Evolutionary conservation across 1,140 invertebrate species (phyloP).

Genomic region (Pseudobourletiella spinata): DNA sequence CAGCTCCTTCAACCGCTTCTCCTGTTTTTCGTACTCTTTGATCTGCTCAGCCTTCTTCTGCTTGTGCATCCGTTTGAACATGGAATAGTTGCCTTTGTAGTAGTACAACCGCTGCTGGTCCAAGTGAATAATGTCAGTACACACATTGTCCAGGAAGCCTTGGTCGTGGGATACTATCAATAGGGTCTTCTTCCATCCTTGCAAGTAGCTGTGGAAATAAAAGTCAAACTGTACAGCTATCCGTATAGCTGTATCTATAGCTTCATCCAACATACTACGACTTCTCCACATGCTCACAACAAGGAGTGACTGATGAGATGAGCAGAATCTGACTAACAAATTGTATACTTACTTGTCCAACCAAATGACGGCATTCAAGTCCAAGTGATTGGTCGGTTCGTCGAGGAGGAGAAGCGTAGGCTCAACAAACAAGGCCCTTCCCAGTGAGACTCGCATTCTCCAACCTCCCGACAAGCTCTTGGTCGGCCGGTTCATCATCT

Average conservation of each 20-base stretch:
- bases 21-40: conserved; percentile 98
- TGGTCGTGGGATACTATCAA: conserved; percentile 98
- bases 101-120: conserved; percentile 86
- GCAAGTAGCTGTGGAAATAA: conserved; percentile 63
- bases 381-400: conserved; percentile 90
- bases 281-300: too few relatives aligned
- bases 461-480: conserved; percentile 97
- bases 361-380: conserved; percentile 99
- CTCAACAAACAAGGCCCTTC: conserved; percentile 79
- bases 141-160: conserved; percentile 98
- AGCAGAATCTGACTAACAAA: too few relatives aligned
- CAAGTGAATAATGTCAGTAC: conserved; percentile 96
- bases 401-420: conserved; percentile 91
- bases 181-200: conserved; percentile 95
- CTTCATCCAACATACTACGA: conserved; percentile 6
- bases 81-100: conserved; percentile 96
- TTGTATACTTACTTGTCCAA: conserved; percentile 86
- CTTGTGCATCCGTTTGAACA: conserved; percentile 98
- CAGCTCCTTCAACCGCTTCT: conserved; percentile 85
- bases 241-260: background rate
- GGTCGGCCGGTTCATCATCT: conserved; percentile 90
- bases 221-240: conserved; percentile 5
- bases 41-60: conserved; percentile 90
- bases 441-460: conserved; percentile 96
- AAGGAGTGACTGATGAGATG: too few relatives aligned